These are phyloP conservation scores for Anodontia alba DNA, from an alignment of 2,888 invertebrate genomes.

Conservation along the genomic window DNA sequence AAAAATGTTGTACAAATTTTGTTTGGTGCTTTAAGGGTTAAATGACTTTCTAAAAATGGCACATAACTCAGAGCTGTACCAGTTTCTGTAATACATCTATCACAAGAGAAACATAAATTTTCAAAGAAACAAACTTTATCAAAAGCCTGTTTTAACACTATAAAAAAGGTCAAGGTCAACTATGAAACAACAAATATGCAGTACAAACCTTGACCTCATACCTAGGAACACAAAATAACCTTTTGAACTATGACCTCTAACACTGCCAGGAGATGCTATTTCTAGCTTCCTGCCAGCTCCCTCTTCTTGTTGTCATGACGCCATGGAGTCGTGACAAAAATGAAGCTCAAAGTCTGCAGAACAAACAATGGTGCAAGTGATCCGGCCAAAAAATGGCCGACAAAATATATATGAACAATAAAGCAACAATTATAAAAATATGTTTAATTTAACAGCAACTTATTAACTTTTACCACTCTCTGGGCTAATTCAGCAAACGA, in stretches of 20 bases:
- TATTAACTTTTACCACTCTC: too few species aligned
- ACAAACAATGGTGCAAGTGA: slow-evolving; percentile 58
- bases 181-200: slow-evolving; percentile 21
- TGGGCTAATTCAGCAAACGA: too few species aligned
- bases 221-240: slow-evolving; percentile 47
- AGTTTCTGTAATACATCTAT: too few species aligned
- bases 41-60: too few species aligned
- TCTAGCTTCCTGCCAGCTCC: slow-evolving; percentile 44
- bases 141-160: background rate
- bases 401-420: background rate
- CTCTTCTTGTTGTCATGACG: slow-evolving; percentile 28
- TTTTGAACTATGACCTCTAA: slow-evolving; percentile 40
- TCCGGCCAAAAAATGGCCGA: slow-evolving; percentile 39
- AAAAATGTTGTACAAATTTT: too few species aligned
- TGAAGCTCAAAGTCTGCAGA: slow-evolving; percentile 52
- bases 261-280: slow-evolving; percentile 55
- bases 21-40: too few species aligned
- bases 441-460: too few species aligned
- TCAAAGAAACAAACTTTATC: background rate
- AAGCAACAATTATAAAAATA: background rate
- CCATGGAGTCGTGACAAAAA: slow-evolving; percentile 40
- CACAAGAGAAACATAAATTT: too few species aligned
- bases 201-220: slow-evolving; percentile 46
- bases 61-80: too few species aligned
- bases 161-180: slow-evolving; percentile 1